Conservation (phyloP, 2,888 invertebrate genomes). For the Diarsia mendica region DNA sequence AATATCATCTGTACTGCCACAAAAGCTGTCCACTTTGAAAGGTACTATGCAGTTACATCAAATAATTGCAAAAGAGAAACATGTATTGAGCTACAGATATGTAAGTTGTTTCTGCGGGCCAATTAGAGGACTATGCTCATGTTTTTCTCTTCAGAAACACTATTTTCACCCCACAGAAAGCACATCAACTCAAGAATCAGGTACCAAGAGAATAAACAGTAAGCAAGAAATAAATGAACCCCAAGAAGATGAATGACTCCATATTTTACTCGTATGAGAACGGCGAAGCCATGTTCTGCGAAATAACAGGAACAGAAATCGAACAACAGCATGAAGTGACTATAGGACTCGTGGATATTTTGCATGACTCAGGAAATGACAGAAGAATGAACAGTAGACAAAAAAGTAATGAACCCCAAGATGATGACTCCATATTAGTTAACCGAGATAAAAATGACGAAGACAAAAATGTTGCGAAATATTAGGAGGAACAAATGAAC, state of each 20-base stretch:
- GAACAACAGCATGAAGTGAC: conserved; percentile 21
- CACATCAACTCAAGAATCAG: conserved; percentile 11
- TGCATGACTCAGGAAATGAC: conserved; percentile 25
- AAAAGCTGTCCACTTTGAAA: conserved; percentile 16
- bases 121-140: conserved; percentile 26
- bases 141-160: conserved; percentile 32
- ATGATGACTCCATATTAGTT: conserved; percentile 14
- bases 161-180: conserved; percentile 6
- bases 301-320: conserved; percentile 26
- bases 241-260: conserved; percentile 2
- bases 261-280: conserved; percentile 8
- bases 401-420: conserved; percentile 28
- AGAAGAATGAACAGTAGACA: conserved; percentile 29
- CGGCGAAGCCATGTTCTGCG: conserved; percentile 24
- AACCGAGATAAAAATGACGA: conserved; percentile 8
- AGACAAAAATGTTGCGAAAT: conserved; percentile 8
- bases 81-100: conserved; percentile 31
- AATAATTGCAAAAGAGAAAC: conserved; percentile 27
- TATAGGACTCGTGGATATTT: conserved; percentile 25
- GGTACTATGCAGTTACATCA: conserved; percentile 53
- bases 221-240: conserved; percentile 7
- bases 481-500: conserved; percentile 12
- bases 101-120: conserved; percentile 35
- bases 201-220: background rate
- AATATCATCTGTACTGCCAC: conserved; percentile 11